Evolutionary conservation across 2,113 vertebrate species (phyloP).

Genomic region (Lanius collurio): DNA sequence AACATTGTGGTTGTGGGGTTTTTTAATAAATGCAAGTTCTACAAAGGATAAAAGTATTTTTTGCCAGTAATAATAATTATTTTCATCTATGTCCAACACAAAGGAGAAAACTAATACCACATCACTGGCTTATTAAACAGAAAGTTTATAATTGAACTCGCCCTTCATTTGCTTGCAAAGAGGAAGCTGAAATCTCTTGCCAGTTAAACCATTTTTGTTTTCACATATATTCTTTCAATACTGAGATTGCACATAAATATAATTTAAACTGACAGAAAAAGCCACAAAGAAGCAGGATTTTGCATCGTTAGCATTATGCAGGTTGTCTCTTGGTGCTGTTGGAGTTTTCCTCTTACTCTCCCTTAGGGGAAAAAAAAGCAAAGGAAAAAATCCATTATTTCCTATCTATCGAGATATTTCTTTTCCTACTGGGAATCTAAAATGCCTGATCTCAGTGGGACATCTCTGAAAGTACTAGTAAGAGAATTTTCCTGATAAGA

Average conservation of each 20-base stretch:
- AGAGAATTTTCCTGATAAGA: not conserved
- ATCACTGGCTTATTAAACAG: not conserved
- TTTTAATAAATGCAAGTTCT: not conserved
- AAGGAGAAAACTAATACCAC: not conserved
- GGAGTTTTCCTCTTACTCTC: not conserved
- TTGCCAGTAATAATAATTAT: not conserved
- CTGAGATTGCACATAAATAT: not conserved
- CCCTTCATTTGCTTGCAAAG: slow-evolving; percentile 13
- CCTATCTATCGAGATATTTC: not conserved
- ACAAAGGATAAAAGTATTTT: not conserved
- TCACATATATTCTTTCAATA: not conserved
- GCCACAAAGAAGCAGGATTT: not conserved
- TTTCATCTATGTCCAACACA: not conserved
- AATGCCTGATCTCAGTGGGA: not conserved
- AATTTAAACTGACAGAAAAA: not conserved
- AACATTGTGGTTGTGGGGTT: not conserved
- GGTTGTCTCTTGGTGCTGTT: not conserved
- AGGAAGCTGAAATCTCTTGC: not conserved
- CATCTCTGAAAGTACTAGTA: not conserved
- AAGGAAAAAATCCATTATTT: not conserved
- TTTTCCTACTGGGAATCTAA: not conserved
- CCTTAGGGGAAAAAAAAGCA: not conserved
- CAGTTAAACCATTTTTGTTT: not conserved
- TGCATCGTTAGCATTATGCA: not conserved
- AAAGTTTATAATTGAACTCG: not conserved